phyloP scores from a whole-genome alignment of 2,113 vertebrate species.

The Taurulus bubalis region DNA sequence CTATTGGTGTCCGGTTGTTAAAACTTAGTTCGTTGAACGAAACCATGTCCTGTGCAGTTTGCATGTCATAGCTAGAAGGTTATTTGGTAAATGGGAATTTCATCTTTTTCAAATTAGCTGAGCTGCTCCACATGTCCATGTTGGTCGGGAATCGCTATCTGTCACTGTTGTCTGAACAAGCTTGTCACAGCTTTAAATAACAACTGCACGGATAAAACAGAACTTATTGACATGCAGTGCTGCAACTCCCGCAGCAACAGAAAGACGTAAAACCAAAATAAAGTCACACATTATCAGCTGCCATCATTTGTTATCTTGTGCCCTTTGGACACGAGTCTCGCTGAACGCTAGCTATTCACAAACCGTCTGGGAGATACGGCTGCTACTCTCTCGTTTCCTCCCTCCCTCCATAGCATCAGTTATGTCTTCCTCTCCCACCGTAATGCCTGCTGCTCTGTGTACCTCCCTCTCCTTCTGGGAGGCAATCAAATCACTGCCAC shows the following conservation, averaged over 20 bases:
- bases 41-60: neutral
- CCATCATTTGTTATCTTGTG: constrained; percentile 45
- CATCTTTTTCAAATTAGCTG: neutral
- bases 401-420: constrained; percentile 23
- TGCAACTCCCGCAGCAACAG: constrained; percentile 24
- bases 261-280: constrained; percentile 14
- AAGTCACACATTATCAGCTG: constrained; percentile 44
- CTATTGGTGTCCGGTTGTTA: neutral
- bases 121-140: neutral
- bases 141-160: neutral
- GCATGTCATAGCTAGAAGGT: neutral
- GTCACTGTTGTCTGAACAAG: constrained; percentile 5
- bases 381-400: neutral
- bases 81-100: neutral
- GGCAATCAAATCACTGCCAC: constrained; percentile 74
- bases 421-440: constrained; percentile 47
- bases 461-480: constrained; percentile 59
- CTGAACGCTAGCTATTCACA: constrained; percentile 42
- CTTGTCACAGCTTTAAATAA: constrained; percentile 36
- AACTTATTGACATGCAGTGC: constrained; percentile 32
- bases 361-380: constrained; percentile 24
- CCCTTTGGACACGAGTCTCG: constrained; percentile 45
- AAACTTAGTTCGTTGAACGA: neutral
- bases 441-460: constrained; percentile 48
- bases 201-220: constrained; percentile 7